Evolutionary conservation across 2,888 invertebrate species (phyloP).

Genomic region (Xanthia togata): DNA sequence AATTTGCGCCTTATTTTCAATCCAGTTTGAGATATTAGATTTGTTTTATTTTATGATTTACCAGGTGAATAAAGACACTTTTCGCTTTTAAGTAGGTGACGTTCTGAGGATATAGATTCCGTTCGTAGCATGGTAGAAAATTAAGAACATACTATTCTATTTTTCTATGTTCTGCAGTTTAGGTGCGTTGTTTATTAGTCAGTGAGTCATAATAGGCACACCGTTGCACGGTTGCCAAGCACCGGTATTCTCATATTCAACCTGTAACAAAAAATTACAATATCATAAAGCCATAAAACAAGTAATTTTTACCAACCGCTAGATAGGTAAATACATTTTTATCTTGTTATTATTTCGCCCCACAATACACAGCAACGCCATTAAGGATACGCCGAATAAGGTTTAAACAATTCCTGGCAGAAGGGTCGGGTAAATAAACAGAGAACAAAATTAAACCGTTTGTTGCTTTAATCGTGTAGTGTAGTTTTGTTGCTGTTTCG

Average conservation of each 20-base stretch:
- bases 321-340: conserved; percentile 2
- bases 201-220: background rate
- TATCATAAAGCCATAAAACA: background rate
- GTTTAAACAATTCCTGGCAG: conserved; percentile 34
- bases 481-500: conserved; percentile 52
- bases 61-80: background rate
- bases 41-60: background rate
- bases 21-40: background rate
- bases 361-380: conserved; percentile 27
- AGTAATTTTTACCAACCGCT: background rate
- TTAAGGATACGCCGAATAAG: conserved; percentile 26
- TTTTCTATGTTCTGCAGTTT: background rate
- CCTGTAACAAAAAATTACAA: background rate
- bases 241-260: background rate
- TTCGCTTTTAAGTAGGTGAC: background rate
- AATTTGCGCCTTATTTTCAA: conserved; percentile 39
- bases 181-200: background rate
- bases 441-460: conserved; percentile 52
- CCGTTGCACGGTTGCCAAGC: background rate
- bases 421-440: conserved; percentile 54
- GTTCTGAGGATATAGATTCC: background rate
- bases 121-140: no score
- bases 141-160: background rate
- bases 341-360: conserved; percentile 31
- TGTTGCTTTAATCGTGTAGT: conserved; percentile 55